Evolutionary conservation across 2,113 vertebrate species (phyloP), one percentile per base, ranked within the genome.

Genomic region (Machaerirhynchus nigripectus): DNA sequence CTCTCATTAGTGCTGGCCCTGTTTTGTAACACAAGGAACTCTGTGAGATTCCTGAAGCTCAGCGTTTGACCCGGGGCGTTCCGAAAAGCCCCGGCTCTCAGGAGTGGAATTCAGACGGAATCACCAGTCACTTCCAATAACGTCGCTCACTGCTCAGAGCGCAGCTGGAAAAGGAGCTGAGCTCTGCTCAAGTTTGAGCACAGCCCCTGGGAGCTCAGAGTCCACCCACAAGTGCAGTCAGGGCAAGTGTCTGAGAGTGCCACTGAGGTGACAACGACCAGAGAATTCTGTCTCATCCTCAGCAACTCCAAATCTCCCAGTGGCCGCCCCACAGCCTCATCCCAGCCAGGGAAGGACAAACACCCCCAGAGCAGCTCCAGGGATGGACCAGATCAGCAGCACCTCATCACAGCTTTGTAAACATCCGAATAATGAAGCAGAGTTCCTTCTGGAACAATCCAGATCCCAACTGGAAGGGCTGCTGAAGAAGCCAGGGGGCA

Each of bases 11-110:
- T 20, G 85, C 75, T 47, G 82, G 57, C 87, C 55, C 1, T 63
- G 75, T 76, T 96, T 70, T 70, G 79, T 84, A 95, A 94, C 71
- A 91, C 82, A 83, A 94, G 91, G 78, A 95, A 67, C 82, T 56
- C 30, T 73, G 59, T 26, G 87, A 85, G 87, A 87, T 74, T 73
- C 84, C 83, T 86, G 60, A 63, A 39, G 50, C 59, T 52, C 78
- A 74, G 84, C 4, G 16, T 55, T 35, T 77, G 95, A 93, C 93
- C 87, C 4, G 11, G 59, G 94, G 89, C 42, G 0, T 7, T 79
- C 19, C 0, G 33, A 83, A 89, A 69, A 76, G 84, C 78, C 67
- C 39, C 2, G 2, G 28, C 20, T 82, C 88, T 60, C 87, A 46
- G 87, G 55, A 77, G 64, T 11, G 70, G 70, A 76, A 61, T 76